Conservation (phyloP, 2,888 invertebrate species). For the Drosophila borborema region DNA sequence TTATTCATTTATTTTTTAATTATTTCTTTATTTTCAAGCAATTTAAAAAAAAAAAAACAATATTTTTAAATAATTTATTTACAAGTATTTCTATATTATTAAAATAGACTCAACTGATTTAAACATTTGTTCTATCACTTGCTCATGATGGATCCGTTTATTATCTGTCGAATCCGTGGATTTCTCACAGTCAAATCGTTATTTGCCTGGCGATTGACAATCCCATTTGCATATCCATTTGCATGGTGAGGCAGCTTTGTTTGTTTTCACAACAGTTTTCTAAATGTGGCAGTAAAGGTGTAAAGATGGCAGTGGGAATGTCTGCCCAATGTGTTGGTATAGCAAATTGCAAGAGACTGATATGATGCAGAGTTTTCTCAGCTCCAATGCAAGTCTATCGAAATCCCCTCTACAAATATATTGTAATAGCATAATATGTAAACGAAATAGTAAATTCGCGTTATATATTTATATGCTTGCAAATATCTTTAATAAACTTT, state of each 20-base stretch:
- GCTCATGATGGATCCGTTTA: not conserved
- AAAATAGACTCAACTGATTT: not conserved
- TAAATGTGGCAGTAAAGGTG: not conserved
- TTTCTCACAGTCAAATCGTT: constrained; percentile 18
- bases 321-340: constrained; percentile 10
- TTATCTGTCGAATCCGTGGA: constrained; percentile 39
- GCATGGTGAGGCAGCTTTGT: constrained; percentile 4
- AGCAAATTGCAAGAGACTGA: constrained; percentile 36
- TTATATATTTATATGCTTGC: no score
- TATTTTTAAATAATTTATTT: no score
- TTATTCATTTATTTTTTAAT: no score
- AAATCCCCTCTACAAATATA: not conserved
- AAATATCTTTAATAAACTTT: not conserved
- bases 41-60: no score
- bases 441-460: no score
- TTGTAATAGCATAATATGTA: not conserved
- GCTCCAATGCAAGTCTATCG: constrained; percentile 5
- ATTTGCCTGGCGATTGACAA: constrained; percentile 4
- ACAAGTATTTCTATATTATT: no score
- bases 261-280: constrained; percentile 38
- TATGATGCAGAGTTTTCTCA: constrained; percentile 12
- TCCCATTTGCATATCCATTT: constrained; percentile 29
- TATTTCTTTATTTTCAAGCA: no score
- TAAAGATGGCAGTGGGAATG: not conserved
- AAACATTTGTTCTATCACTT: no score